Base-by-base conservation (phyloP, 2,888 invertebrate species). In the Argyresthia goedartella region DNA sequence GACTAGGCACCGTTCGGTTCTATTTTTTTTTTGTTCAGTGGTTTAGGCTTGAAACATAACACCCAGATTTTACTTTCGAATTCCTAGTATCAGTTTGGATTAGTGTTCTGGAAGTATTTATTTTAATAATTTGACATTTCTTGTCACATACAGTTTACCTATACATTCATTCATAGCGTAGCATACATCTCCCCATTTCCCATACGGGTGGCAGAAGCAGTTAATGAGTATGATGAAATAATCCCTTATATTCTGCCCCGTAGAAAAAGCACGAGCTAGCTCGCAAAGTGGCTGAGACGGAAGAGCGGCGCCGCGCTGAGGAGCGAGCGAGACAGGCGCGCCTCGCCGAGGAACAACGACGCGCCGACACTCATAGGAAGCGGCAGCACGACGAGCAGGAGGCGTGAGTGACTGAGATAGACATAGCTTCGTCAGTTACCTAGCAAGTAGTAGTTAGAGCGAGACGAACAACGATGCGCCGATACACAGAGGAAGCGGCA, bases 211-310 rank as follows among this genome's bases (percentile, higher is more conserved):
- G 41, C 11, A 13, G 11, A 13, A 41, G 41, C 10, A 41, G 41
- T 15, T 43, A 4, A 8, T 25, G 25, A 25, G 25, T 25, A 25
- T 25, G 25, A 25, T 25, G 6, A 4, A 25, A 25, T 25, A 25
- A 25, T 25, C n/a, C 39, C 8, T 4, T 39, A 39, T 8, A 39
- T 39, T 33, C 52, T 25, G 25, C 25, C 25, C 25, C 25, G 6
- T 59, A 84, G 82, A 81, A 77, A 57, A 81, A 75, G 55, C 67
- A 59, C 8, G 84, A 84, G 59, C 47, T 76, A 14, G 81, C 81
- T 0, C 76, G 84, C 3, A 84, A 84, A 54, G 76, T 66, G n/a
- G 77, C 77, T 0, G 85, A 81, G 52, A 81, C 75, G 0, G 87
- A 87, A 48, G 85, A 86, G 60, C 56, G 84, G 14, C 66, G 85